These are phyloP conservation scores for Echinometra lucunter DNA, from an alignment of 53 echinoderm and acorn worm species.

Conservation along the genomic window DNA sequence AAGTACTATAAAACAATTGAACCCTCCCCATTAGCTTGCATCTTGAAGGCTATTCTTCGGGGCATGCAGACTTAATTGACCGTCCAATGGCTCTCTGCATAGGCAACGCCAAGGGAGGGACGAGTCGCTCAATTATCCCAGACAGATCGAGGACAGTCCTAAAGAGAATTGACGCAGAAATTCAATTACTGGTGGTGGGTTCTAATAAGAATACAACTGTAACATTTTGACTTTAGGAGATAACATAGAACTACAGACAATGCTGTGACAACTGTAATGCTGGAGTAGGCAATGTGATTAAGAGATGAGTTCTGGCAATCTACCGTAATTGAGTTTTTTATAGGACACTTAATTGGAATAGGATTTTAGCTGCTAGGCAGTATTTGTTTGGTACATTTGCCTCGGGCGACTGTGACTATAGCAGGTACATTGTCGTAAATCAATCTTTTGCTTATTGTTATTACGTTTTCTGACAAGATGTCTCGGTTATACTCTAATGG, in stretches of 20 bases:
- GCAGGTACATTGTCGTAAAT: neutral
- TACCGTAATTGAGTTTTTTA: conserved; percentile 17
- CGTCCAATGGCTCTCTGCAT: conserved; percentile 1
- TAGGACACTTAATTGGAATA: conserved; percentile 49
- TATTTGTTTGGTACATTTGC: neutral
- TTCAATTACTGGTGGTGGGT: conserved; percentile 26
- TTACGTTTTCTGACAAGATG: neutral
- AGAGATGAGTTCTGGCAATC: conserved; percentile 18
- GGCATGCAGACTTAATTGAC: conserved; percentile 41
- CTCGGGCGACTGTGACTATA: neutral
- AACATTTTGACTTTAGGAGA: conserved; percentile 42
- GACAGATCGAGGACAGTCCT: conserved; percentile 56
- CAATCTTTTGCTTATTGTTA: neutral
- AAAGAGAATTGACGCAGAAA: conserved; percentile 50
- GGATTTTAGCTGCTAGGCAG: conserved; percentile 29
- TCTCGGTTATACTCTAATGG: neutral
- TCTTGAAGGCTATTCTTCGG: conserved; percentile 34
- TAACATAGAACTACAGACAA: conserved; percentile 23
- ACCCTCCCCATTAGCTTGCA: conserved; percentile 28
- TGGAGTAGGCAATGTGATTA: conserved; percentile 28
- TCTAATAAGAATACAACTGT: conserved; percentile 18
- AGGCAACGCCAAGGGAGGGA: conserved; percentile 3
- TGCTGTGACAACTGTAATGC: conserved; percentile 24
- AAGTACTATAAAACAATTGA: conserved; percentile 7
- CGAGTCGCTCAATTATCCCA: conserved; percentile 44